phyloP scores from a whole-genome alignment of 1,140 invertebrate species.

The Whitmania pigra region DNA sequence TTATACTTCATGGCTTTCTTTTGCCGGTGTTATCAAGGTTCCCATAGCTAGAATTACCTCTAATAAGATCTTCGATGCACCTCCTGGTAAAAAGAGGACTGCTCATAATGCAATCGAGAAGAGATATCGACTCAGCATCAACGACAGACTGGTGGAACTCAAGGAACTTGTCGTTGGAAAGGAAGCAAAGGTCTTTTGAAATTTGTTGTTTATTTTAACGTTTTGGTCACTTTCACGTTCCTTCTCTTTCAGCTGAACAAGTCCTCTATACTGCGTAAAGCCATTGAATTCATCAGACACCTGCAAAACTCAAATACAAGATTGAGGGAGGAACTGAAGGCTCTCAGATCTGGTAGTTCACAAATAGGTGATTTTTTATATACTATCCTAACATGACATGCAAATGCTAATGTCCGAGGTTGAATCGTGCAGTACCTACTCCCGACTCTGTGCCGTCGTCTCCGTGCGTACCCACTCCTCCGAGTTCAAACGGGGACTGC shows the following conservation, averaged over 20 bases:
- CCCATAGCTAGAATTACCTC: slow-evolving; percentile 3
- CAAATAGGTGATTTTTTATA: not conserved
- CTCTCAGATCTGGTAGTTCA: slow-evolving; percentile 29
- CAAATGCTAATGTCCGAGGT: too few species aligned
- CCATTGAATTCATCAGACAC: slow-evolving; percentile 86
- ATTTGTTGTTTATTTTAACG: too few species aligned
- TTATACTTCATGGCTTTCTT: too few species aligned
- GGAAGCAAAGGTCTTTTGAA: slow-evolving; percentile 63
- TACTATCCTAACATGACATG: too few species aligned
- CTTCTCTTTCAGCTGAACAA: slow-evolving; percentile 67
- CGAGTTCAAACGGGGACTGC: too few species aligned
- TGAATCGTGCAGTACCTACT: too few species aligned
- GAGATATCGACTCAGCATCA: slow-evolving; percentile 90
- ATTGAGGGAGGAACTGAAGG: slow-evolving; percentile 68
- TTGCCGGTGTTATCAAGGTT: not conserved
- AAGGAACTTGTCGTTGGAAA: slow-evolving; percentile 88
- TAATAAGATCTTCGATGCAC: not conserved
- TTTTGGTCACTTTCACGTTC: too few species aligned
- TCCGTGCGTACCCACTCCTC: too few species aligned
- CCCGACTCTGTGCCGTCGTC: too few species aligned
- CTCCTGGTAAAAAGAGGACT: slow-evolving; percentile 26
- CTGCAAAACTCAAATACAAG: slow-evolving; percentile 72
- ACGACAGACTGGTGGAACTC: slow-evolving; percentile 92
- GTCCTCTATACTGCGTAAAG: slow-evolving; percentile 85
- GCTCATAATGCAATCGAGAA: slow-evolving; percentile 96